Percentiles rank a stretch among this genome's conserved stretches.
Conservation (phyloP, 1,140 invertebrate species). For the Ectropis grisescens region DNA sequence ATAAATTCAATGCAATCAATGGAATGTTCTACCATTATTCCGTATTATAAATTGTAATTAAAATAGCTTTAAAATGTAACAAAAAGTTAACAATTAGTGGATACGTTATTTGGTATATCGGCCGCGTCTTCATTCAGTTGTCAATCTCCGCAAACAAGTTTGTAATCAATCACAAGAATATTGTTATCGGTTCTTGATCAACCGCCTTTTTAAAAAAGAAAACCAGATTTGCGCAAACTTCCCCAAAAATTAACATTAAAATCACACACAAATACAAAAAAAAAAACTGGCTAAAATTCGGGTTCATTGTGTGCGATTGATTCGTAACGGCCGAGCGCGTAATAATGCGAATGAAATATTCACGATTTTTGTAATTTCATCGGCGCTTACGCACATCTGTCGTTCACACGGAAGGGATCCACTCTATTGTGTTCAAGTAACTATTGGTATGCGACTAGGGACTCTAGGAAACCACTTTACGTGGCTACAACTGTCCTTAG, state of each 20-base stretch:
- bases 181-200: conserved; percentile 44
- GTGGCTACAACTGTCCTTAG: no score
- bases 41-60: no score
- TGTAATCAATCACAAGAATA: conserved; percentile 67
- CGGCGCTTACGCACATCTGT: conserved; percentile 54
- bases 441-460: conserved; percentile 3
- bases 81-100: conserved; percentile 24
- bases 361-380: conserved; percentile 64
- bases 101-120: conserved; percentile 14
- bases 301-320: conserved; percentile 61
- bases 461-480: no score
- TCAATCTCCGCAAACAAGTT: conserved; percentile 58
- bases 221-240: conserved; percentile 47
- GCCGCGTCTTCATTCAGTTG: conserved; percentile 18
- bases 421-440: conserved; percentile 34
- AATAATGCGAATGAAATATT: conserved; percentile 68
- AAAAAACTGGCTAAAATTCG: conserved; percentile 57
- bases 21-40: no score
- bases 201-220: conserved; percentile 39
- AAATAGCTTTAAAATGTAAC: conserved; percentile 18
- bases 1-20: no score
- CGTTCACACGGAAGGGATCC: conserved; percentile 57
- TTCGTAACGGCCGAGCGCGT: conserved; percentile 65
- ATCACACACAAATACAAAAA: conserved; percentile 59
- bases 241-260: conserved; percentile 65